These are phyloP conservation scores for Cossypha caffra DNA, from an alignment of 2,797 vertebrate genomes.

Conservation along the genomic window DNA sequence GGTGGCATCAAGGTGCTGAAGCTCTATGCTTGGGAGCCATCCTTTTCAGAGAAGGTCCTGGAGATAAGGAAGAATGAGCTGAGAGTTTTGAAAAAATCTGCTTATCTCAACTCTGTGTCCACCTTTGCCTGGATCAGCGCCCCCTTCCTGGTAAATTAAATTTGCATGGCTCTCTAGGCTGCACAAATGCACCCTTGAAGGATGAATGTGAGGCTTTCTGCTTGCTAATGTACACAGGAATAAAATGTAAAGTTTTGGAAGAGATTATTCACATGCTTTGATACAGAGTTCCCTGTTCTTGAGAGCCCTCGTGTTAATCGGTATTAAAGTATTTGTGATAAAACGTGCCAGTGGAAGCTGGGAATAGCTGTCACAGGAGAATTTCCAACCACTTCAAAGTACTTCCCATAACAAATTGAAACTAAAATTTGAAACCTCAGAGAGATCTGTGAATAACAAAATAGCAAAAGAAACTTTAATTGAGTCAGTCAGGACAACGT, in stretches of 20 bases:
- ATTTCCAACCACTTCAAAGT: slow-evolving; percentile 22
- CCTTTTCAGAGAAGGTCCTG: slow-evolving; percentile 87
- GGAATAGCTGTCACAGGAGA: neutral
- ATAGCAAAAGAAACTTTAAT: neutral
- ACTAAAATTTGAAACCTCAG: neutral
- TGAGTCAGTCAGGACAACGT: neutral
- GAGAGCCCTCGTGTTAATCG: neutral
- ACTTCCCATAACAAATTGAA: slow-evolving; percentile 30
- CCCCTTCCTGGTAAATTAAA: slow-evolving; percentile 86
- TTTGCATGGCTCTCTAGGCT: neutral
- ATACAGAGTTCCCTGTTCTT: neutral
- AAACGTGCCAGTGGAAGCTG: neutral
- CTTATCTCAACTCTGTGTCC: slow-evolving; percentile 87
- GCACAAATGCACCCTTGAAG: neutral
- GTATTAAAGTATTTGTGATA: slow-evolving; percentile 12
- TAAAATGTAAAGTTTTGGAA: neutral
- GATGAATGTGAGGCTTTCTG: neutral
- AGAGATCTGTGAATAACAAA: neutral
- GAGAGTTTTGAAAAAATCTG: slow-evolving; percentile 81
- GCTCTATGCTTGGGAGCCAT: slow-evolving; percentile 95
- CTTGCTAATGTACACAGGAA: neutral
- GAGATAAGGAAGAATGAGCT: slow-evolving; percentile 89
- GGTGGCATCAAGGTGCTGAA: slow-evolving; percentile 96
- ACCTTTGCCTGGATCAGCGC: slow-evolving; percentile 90
- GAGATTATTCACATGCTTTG: neutral